Evolutionary conservation across 2,113 vertebrate genomes (phyloP).

Genomic region (Mus pahari): DNA sequence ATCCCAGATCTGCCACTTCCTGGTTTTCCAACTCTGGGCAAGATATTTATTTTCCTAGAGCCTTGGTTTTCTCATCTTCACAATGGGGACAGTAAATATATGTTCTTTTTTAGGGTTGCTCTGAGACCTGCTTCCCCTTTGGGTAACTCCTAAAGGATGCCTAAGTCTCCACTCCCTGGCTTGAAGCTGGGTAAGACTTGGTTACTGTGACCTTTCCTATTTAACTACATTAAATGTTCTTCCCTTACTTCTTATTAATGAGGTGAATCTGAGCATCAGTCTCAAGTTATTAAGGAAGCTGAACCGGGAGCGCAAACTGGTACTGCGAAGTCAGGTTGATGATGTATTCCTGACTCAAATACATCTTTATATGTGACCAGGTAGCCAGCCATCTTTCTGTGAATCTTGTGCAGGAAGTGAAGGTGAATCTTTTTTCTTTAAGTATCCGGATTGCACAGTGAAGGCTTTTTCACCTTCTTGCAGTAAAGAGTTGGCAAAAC

Average conservation of each 20-base stretch:
- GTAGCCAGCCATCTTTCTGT: background rate
- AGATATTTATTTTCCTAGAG: background rate
- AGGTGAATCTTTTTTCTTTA: slow-evolving; percentile 19
- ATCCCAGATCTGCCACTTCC: background rate
- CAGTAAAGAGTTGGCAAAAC: slow-evolving; percentile 6
- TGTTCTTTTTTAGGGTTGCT: background rate
- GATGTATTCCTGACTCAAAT: background rate
- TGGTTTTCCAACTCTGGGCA: background rate
- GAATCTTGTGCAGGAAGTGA: background rate
- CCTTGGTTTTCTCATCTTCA: slow-evolving; percentile 6
- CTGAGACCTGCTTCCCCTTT: background rate
- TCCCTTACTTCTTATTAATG: background rate
- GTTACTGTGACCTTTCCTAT: background rate
- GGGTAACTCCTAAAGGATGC: background rate
- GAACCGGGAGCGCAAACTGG: background rate
- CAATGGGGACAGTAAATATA: background rate
- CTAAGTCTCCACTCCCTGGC: background rate
- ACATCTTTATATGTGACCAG: background rate
- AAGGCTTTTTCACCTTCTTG: slow-evolving; percentile 9
- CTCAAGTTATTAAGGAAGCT: background rate
- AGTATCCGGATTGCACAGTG: background rate
- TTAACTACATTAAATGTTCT: background rate
- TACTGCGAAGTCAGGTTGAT: background rate
- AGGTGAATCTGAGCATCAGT: background rate
- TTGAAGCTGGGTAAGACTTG: background rate